Percentiles rank a stretch among this genome's conserved stretches.
Evolutionary conservation across 2,797 vertebrate genomes (phyloP).

Genomic region (Eospalax fontanierii): DNA sequence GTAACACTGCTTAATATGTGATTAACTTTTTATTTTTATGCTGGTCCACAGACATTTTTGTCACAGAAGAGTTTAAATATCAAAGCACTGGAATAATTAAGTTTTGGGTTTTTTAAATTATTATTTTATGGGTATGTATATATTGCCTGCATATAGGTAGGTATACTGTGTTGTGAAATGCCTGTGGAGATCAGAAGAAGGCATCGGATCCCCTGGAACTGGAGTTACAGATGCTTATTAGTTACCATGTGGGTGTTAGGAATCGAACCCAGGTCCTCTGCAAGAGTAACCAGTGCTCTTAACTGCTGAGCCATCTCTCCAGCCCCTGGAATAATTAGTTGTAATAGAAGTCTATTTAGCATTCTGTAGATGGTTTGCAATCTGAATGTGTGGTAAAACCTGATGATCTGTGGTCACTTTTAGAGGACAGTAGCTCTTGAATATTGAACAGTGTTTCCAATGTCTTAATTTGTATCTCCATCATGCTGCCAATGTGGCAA

Average conservation of each 20-base stretch:
- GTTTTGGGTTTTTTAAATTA: no score
- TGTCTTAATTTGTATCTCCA: slow-evolving; percentile 43
- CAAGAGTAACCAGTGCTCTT: no score
- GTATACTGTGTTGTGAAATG: no score
- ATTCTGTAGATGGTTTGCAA: not conserved
- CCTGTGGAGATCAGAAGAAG: no score
- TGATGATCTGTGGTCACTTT: not conserved
- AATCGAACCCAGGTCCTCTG: no score
- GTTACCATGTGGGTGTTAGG: no score
- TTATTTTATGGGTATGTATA: no score
- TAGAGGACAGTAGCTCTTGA: not conserved
- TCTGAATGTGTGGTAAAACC: slow-evolving; percentile 11
- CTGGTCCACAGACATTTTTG: not conserved
- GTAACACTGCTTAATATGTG: not conserved
- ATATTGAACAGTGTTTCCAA: not conserved
- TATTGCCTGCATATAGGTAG: no score
- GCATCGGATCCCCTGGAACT: no score
- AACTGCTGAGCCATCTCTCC: no score
- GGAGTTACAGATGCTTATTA: no score
- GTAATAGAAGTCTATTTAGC: not conserved
- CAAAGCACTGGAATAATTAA: not conserved
- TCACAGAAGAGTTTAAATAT: not conserved
- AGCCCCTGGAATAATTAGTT: not conserved
- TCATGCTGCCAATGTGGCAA: not conserved
- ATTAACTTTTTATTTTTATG: not conserved